These are phyloP conservation scores for Drosophila seguyi DNA, from an alignment of 1,140 invertebrate species.

Conservation along the genomic window DNA sequence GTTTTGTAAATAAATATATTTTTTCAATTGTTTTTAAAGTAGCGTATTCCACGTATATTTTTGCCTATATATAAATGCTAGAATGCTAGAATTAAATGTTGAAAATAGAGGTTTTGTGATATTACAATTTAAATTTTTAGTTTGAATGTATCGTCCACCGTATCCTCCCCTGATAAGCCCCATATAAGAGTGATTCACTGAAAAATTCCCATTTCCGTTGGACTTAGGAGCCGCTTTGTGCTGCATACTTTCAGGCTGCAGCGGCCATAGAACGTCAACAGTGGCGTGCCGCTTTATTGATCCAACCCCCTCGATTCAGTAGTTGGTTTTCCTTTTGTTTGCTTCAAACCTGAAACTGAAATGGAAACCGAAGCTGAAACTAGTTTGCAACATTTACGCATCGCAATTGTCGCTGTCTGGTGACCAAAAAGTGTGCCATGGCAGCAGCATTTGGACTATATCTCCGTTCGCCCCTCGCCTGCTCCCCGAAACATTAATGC, in stretches of 20 bases:
- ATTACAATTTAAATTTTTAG: no score
- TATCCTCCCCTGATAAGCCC: no score
- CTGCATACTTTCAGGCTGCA: conserved; percentile 61
- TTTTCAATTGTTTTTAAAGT: not conserved
- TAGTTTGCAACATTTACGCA: conserved; percentile 67
- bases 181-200: not conserved
- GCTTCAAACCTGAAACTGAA: conserved; percentile 43
- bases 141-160: no score
- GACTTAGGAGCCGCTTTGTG: not conserved
- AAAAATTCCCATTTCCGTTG: not conserved
- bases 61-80: no score
- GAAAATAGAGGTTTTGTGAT: no score
- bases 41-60: not conserved
- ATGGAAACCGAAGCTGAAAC: conserved; percentile 67
- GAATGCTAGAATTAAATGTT: no score
- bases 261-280: conserved; percentile 31
- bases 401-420: conserved; percentile 54
- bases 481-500: conserved; percentile 33
- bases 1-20: not conserved
- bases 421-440: conserved; percentile 76
- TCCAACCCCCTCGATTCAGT: not conserved
- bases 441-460: conserved; percentile 37
- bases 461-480: not conserved
- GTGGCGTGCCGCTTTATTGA: conserved; percentile 39
- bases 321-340: conserved; percentile 38